Evolutionary conservation across 2,888 invertebrate genomes (phyloP), one percentile per base, ranked within the genome.

Genomic region (Phalera bucephala): DNA sequence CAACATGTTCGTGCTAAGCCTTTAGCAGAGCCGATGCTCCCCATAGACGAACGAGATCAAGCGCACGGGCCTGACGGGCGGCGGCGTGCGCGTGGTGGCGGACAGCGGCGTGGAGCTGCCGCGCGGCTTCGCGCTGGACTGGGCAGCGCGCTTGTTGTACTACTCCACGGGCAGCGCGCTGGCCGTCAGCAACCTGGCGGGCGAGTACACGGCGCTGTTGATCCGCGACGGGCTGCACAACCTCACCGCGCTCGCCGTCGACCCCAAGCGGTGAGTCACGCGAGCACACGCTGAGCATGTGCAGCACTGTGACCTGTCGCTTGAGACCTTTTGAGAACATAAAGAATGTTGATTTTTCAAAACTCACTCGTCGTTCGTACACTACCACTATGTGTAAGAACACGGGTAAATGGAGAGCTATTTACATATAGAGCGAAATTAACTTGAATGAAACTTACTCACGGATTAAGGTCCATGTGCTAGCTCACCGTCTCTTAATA

Each of bases 101-200:
- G 95, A 96, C 73, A 93, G 94, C 28, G 94, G 91, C 27, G 79
- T 92, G 40, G 87, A 89, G 50, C 81, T 88, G 52, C 93, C 94
- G 17, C 90, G 91, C 33, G 96, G 95, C 1, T 92, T 97, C 69
- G 95, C 95, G 21, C 91, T 97, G 39, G 96, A 97, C 87, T 95
- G 95, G 95, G 91, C 95, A 40, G 94, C 95, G 9, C 89, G 92
- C 28, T 91, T 95, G 65, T 90, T 96, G 79, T 95, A 94, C 81
- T 93, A 96, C 70, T 92, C 93, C 84, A 91, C 92, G 6, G 85
- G 84, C 36, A 69, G 61, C 80, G 85, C 90, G 50, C 95, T 97
- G 49, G 87, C 92, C 35, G 96, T 92, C 0, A 92, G 93, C 48
- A 94, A 93, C 64, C 82, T 95, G 33, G 91, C 92, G 48, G 97